These are phyloP conservation scores for Drosophila kikkawai DNA, from an alignment of 1,140 invertebrate genomes.

Conservation along the genomic window DNA sequence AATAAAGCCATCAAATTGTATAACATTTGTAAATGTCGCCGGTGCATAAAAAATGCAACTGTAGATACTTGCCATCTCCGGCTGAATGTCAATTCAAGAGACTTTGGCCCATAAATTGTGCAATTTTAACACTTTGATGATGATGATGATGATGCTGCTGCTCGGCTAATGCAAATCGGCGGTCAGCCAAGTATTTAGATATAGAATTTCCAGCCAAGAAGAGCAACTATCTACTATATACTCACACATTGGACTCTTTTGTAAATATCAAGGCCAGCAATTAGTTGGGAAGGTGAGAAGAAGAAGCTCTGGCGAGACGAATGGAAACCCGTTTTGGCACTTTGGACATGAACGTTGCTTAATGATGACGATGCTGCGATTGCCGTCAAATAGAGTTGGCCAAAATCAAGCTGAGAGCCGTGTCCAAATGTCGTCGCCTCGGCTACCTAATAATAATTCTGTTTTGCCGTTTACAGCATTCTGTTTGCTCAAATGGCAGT, in stretches of 20 bases:
- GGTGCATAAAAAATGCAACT: conserved; percentile 43
- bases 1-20: conserved; percentile 48
- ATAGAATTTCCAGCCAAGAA: conserved; percentile 39
- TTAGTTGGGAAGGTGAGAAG: conserved; percentile 71
- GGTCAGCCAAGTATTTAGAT: conserved; percentile 55
- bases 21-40: conserved; percentile 66
- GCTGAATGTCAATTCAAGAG: conserved; percentile 56
- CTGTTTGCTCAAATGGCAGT: conserved; percentile 56
- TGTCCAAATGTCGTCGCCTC: conserved; percentile 61
- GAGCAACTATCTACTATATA: conserved; percentile 25
- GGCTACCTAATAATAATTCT: conserved; percentile 68
- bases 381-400: conserved; percentile 73
- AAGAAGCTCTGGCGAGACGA: conserved; percentile 45
- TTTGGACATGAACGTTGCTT: conserved; percentile 54
- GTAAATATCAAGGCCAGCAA: conserved; percentile 76
- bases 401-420: conserved; percentile 46
- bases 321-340: conserved; percentile 59
- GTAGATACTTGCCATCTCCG: conserved; percentile 18
- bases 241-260: conserved; percentile 47
- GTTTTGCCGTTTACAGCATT: conserved; percentile 30
- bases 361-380: conserved; percentile 52
- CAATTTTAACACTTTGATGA: conserved; percentile 46
- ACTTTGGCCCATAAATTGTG: conserved; percentile 66
- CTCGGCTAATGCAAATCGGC: conserved; percentile 56
- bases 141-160: conserved; percentile 10